Evolutionary conservation across 2,113 vertebrate species (phyloP).

Genomic region (Pao palembangensis): DNA sequence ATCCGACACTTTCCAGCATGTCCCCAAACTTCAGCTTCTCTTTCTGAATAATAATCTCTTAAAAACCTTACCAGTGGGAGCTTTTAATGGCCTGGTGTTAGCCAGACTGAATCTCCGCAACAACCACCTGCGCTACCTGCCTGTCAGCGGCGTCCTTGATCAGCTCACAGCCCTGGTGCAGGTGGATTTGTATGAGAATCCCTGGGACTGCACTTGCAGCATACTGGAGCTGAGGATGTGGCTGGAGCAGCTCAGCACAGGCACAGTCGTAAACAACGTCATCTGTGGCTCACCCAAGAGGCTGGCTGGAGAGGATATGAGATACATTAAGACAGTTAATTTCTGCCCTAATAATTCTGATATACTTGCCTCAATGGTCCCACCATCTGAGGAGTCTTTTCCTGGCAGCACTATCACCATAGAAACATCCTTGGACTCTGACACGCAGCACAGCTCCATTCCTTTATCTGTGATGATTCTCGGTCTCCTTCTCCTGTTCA

Average conservation of each 20-base stretch:
- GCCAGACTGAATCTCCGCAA: conserved; percentile 88
- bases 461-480: conserved; percentile 94
- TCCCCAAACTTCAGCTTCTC: conserved; percentile 93
- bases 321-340: conserved; percentile 80
- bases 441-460: conserved; percentile 76
- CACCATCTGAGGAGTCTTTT: conserved; percentile 81
- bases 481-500: conserved; percentile 89
- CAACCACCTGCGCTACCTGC: conserved; percentile 89
- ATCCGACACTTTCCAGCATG: conserved; percentile 82
- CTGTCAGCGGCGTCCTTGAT: conserved; percentile 86
- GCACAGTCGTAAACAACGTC: conserved; percentile 90
- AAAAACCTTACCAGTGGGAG: conserved; percentile 82
- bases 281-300: conserved; percentile 90
- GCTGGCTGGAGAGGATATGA: conserved; percentile 88
- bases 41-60: conserved; percentile 97
- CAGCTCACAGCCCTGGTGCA: conserved; percentile 90
- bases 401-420: conserved; percentile 81
- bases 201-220: conserved; percentile 94
- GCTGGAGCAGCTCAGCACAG: conserved; percentile 90
- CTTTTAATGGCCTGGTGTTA: conserved; percentile 86
- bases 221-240: conserved; percentile 90
- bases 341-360: conserved; percentile 92
- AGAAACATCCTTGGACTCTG: conserved; percentile 78
- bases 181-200: conserved; percentile 96
- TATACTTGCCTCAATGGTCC: conserved; percentile 79